Percentiles rank a stretch among this genome's conserved stretches.
These are phyloP conservation scores for Thunnus thynnus DNA, from an alignment of 2,113 vertebrate species.

Conservation along the genomic window DNA sequence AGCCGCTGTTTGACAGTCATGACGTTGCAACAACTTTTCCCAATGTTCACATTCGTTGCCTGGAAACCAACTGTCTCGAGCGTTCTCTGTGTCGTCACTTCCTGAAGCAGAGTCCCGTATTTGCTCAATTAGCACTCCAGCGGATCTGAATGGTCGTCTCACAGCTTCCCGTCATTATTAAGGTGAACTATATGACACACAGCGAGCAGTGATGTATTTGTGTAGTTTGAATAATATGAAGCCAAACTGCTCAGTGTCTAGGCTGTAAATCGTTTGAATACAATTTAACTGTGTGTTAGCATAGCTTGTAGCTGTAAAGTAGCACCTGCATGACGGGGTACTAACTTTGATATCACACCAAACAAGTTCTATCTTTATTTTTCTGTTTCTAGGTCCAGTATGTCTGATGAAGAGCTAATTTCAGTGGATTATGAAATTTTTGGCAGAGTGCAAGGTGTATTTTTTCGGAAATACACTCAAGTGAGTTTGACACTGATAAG, in stretches of 20 bases:
- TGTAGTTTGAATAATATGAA: neutral
- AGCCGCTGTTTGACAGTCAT: neutral
- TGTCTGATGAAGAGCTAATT: constrained; percentile 87
- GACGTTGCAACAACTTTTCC: neutral
- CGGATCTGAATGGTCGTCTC: neutral
- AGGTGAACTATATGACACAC: constrained; percentile 40
- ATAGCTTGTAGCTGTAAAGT: constrained; percentile 10
- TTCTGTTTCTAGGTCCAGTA: constrained; percentile 68
- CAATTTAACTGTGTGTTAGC: neutral
- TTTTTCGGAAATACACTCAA: constrained; percentile 96
- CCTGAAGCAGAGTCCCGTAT: constrained; percentile 33
- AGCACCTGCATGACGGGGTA: neutral
- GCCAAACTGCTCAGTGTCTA: neutral
- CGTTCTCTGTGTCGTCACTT: constrained; percentile 61
- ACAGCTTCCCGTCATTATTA: neutral
- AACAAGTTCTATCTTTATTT: constrained; percentile 19
- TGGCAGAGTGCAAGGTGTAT: constrained; percentile 95
- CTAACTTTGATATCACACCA: neutral
- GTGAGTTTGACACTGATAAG: constrained; percentile 74
- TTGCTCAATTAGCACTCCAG: too few species aligned
- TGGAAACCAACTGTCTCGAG: constrained; percentile 58
- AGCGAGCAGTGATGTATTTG: fast-evolving
- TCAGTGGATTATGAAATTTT: constrained; percentile 94
- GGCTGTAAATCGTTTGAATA: neutral
- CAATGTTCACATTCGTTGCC: constrained; percentile 73